Evolutionary conservation across 2,797 vertebrate species (phyloP), one percentile per base, ranked within the genome.

Genomic region (Nyctibius grandis): DNA sequence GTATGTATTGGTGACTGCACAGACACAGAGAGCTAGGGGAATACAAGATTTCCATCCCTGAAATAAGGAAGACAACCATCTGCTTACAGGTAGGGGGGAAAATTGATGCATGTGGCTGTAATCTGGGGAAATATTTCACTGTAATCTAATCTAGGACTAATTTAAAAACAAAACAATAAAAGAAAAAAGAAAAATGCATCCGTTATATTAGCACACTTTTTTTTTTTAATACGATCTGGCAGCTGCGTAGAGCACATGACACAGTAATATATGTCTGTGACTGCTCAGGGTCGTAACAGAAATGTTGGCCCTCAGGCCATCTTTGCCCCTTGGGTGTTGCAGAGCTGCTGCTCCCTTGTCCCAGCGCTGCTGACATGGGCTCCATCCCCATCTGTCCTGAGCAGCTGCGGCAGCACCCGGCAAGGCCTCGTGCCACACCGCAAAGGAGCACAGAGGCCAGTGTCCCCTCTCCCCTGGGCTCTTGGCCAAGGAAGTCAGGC

Each of bases 81-180:
- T 64, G 0, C 28, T 59, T 76, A 12, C 45, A 78, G n/a, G 31
- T 3, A 17, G 13, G 7, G 25, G 12, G 9, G 0, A 0, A 29
- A 57, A 53, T 1, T 22, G 21, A 74, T n/a, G 38, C 22, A 31
- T 5, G 1, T 50, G 61, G 51, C 56, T 78, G 25, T 48, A 40
- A 74, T 48, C 51, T 48, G 38, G 36, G 34, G 51, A 77, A 81
- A 65, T 61, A 74, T 22, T 78, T 74, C 33, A 36, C 22, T 36
- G 42, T 38, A 48, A 53, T 61, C 28, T 57, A 53, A 65, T 47
- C 11, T 40, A 81, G 42, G n/a, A 68, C 42, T 51, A 65, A 48
- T 59, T 63, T 54, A 3, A 54, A 87, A 75, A 34, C 21, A 84
- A 2, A 42, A 54, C 6, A 31, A 68, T 40, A 63, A 61, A 74